Conservation (phyloP, 2,797 vertebrate genomes). For the Chelon auratus region DNA sequence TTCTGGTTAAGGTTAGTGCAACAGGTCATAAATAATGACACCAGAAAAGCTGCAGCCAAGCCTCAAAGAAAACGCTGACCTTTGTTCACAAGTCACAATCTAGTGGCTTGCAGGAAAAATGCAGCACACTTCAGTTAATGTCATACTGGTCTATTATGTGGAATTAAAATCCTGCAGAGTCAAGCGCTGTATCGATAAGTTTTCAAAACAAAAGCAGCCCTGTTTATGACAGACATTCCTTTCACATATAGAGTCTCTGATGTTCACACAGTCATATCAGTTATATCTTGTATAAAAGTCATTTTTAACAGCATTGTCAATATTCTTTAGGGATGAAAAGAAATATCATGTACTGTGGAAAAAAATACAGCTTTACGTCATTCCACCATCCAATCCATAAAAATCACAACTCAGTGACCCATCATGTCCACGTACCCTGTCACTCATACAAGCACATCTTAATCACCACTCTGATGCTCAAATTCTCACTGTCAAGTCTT, state of each 20-base stretch:
- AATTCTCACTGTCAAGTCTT: slow-evolving; percentile 13
- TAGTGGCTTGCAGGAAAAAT: slow-evolving; percentile 37
- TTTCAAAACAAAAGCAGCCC: slow-evolving; percentile 49
- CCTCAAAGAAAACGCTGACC: slow-evolving; percentile 3
- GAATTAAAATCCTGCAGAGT: slow-evolving; percentile 20
- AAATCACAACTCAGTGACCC: slow-evolving; percentile 28
- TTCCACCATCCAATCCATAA: slow-evolving; percentile 21
- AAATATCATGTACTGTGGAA: slow-evolving; percentile 58
- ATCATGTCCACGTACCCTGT: slow-evolving; percentile 14
- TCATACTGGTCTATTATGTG: slow-evolving; percentile 3
- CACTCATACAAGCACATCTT: slow-evolving; percentile 3
- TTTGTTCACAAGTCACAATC: slow-evolving; percentile 46
- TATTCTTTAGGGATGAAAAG: slow-evolving; percentile 62
- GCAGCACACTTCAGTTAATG: slow-evolving; percentile 19
- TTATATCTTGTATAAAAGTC: slow-evolving; percentile 65
- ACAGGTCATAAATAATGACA: neutral
- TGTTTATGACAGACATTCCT: slow-evolving; percentile 39
- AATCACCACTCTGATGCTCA: slow-evolving; percentile 22
- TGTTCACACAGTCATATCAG: slow-evolving; percentile 56
- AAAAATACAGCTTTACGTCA: slow-evolving; percentile 45
- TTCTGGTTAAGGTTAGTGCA: slow-evolving; percentile 6
- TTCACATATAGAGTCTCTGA: slow-evolving; percentile 5
- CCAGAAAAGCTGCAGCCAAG: slow-evolving; percentile 3
- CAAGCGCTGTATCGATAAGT: slow-evolving; percentile 3
- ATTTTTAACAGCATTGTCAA: slow-evolving; percentile 59